Base-by-base conservation (phyloP, 2,888 invertebrate genomes). In the Agonopterix alstromeriana region DNA sequence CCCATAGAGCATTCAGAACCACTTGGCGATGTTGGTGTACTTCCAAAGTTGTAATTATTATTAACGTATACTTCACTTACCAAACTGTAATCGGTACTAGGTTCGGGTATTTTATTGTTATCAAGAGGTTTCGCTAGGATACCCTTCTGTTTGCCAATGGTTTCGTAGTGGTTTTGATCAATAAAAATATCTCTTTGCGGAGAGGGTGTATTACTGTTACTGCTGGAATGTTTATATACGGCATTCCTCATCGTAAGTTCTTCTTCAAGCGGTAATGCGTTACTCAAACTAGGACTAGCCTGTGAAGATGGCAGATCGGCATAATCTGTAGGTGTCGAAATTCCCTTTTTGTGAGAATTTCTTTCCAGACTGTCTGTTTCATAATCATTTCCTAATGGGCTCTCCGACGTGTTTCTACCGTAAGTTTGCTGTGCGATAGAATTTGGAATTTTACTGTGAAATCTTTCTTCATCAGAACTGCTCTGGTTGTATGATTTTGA, bases 21-120 rank as follows among this genome's bases (percentile, higher is more conserved):
- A 57, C 88, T 89, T 0, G 91, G 90, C 7, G 91, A 89, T 5
- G 91, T 90, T 9, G 91, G 91, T 8, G 88, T 71, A 58, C 92
- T 92, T 12, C 90, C 90, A 59, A 91, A 92, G 62, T 92, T 90
- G 61, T 93, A 94, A 35, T 92, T 93, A 65, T 94, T 94, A 67
- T 94, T 94, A 0, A 94, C 94, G 63, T 94, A 94, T 1, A 94
- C 94, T 77, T 94, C 94, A 64, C 93, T 94, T 3, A 94, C 94
- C 57, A 94, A 79, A 60, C 92, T 93, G 57, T 93, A 93, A 46
- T 90, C 90, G 48, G 90, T 90, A 10, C 77, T 75, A 63, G 90
- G 85, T 3, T 89, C 90, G 11, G 42, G 54, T 42, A 57, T 47
- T 45, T 67, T 66, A 5, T 49, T 47, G 8, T 47, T 48, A 3